Percentiles rank a stretch among this genome's conserved stretches.
phyloP scores from a whole-genome alignment of 2,113 vertebrate species.

The Chloropsis hardwickii region DNA sequence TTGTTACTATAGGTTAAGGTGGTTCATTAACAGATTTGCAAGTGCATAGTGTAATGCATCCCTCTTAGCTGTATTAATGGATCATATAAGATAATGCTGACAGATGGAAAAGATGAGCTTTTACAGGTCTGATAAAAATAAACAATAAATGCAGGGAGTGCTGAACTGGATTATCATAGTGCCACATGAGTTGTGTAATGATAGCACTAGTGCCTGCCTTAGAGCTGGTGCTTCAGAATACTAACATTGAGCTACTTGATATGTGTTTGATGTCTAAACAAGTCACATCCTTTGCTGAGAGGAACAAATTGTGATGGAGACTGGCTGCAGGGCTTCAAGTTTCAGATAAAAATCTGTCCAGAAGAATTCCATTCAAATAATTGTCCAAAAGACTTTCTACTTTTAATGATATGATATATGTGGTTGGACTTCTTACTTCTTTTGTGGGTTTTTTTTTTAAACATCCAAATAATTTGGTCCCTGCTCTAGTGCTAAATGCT shows the following conservation, averaged over 20 bases:
- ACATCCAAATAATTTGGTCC: constrained; percentile 17
- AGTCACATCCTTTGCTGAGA: constrained; percentile 10
- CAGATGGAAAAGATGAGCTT: constrained; percentile 64
- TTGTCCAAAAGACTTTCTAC: not conserved
- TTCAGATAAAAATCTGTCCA: constrained; percentile 15
- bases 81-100: constrained; percentile 1
- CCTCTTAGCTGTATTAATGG: constrained; percentile 26
- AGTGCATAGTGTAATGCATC: not conserved
- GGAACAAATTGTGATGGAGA: not conserved
- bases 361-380: not conserved
- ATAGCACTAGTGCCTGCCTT: not conserved
- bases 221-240: constrained; percentile 21
- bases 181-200: not conserved
- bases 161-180: constrained; percentile 4
- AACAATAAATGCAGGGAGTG: constrained; percentile 13
- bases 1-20: constrained; percentile 16
- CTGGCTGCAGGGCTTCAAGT: not conserved
- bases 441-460: not conserved
- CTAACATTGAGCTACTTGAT: constrained; percentile 51
- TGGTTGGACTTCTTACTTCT: not conserved
- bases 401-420: not conserved
- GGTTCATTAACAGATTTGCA: constrained; percentile 12
- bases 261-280: constrained; percentile 32
- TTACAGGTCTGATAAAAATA: constrained; percentile 49
- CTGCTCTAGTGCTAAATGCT: constrained; percentile 31